Evolutionary conservation across 1,140 invertebrate species (phyloP).

Genomic region (Eufriesea mexicana): DNA sequence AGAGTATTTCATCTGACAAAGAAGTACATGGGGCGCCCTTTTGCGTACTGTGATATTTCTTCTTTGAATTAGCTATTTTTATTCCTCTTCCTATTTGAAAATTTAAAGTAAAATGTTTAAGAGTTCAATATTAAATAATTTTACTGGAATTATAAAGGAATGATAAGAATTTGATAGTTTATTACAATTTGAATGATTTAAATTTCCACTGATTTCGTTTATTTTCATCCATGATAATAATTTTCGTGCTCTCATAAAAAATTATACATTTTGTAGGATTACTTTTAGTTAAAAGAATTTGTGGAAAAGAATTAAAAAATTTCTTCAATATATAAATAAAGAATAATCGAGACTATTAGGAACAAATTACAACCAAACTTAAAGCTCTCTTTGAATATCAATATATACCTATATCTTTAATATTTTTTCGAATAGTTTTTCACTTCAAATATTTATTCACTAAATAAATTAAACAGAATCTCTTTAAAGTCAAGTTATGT

Average conservation of each 20-base stretch:
- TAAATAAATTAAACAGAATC: no score
- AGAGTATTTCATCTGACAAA: not conserved
- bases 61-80: not conserved
- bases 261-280: no score
- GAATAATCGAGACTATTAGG: not conserved
- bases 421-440: not conserved
- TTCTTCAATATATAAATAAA: not conserved
- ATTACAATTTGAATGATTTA: not conserved
- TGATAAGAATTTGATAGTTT: not conserved
- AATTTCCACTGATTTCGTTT: not conserved
- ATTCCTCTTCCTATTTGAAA: not conserved
- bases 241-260: not conserved
- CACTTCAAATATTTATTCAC: not conserved
- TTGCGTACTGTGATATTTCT: not conserved
- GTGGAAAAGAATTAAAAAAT: no score
- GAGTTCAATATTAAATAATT: not conserved
- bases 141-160: no score
- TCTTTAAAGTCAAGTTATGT: not conserved
- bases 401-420: not conserved
- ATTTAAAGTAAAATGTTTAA: not conserved
- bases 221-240: not conserved
- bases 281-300: no score
- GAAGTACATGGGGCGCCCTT: not conserved
- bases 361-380: not conserved
- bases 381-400: not conserved